phyloP scores from a whole-genome alignment of 1,140 invertebrate genomes.

The Trissolcus basalis region DNA sequence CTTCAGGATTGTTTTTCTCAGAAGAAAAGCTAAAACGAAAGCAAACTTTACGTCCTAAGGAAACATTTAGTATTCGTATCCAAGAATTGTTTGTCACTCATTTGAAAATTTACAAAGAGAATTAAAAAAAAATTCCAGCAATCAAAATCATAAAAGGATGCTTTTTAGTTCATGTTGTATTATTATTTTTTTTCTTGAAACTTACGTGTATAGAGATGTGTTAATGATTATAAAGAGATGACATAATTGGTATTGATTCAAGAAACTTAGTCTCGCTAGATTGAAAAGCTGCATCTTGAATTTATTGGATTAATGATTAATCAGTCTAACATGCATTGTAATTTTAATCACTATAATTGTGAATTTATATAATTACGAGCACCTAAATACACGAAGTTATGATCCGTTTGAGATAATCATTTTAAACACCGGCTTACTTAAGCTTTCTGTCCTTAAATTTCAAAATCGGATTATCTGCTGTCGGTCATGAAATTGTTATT shows the following conservation, averaged over 20 bases:
- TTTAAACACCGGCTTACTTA: neutral
- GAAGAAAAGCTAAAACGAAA: conserved; percentile 49
- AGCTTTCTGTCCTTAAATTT: neutral
- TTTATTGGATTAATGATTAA: neutral
- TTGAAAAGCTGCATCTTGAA: too few species aligned
- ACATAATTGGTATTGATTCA: too few species aligned
- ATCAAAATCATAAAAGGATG: too few species aligned
- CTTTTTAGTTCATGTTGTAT: too few species aligned
- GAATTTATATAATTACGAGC: neutral
- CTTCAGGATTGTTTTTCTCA: conserved; percentile 33
- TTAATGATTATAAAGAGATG: too few species aligned
- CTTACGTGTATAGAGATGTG: too few species aligned
- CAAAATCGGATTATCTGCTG: conserved; percentile 1
- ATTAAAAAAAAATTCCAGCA: conserved; percentile 59
- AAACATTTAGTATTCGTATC: too few species aligned
- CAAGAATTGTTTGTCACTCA: too few species aligned
- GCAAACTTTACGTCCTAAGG: too few species aligned
- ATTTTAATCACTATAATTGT: neutral
- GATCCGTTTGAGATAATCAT: neutral
- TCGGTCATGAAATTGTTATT: neutral
- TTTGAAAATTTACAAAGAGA: conserved; percentile 13
- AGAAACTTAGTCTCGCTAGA: too few species aligned
- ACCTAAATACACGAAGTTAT: neutral
- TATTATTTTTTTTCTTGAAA: too few species aligned
- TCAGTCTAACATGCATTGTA: neutral